phyloP scores from a whole-genome alignment of 1,140 invertebrate genomes.

The Calycopis cecrops region DNA sequence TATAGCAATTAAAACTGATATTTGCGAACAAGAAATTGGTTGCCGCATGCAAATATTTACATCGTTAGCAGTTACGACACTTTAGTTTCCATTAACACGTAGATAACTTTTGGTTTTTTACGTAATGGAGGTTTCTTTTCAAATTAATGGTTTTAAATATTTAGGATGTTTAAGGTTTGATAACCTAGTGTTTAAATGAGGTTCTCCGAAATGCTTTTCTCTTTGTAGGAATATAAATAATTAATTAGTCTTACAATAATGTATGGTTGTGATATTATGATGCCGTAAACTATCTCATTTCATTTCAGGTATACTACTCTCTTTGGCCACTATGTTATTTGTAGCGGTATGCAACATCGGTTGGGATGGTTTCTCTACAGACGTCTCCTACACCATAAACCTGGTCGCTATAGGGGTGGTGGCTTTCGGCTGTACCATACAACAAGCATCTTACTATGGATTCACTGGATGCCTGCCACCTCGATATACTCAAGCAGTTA shows the following conservation, averaged over 20 bases:
- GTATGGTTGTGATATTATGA: no score
- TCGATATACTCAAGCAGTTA: constrained; percentile 93
- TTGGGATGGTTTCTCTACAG: constrained; percentile 84
- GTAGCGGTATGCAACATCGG: constrained; percentile 90
- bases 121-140: no score
- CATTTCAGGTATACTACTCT: constrained; percentile 86
- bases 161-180: constrained; percentile 8
- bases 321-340: constrained; percentile 87
- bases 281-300: constrained; percentile 37
- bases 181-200: no score
- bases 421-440: constrained; percentile 92
- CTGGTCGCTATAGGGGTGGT: constrained; percentile 89
- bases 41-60: no score
- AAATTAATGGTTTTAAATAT: no score
- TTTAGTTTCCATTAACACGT: no score
- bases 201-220: not conserved
- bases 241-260: no score
- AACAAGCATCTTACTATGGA: constrained; percentile 96
- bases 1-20: no score
- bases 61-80: no score
- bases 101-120: no score
- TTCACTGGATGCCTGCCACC: constrained; percentile 94
- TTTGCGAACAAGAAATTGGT: no score
- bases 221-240: no score
- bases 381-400: constrained; percentile 86